A percentile compares a stretch with the other conserved stretches of the same genome.
These are phyloP conservation scores for Calyptommatus sinebrachiatus DNA, from an alignment of 2,113 vertebrate species.

Conservation along the genomic window DNA sequence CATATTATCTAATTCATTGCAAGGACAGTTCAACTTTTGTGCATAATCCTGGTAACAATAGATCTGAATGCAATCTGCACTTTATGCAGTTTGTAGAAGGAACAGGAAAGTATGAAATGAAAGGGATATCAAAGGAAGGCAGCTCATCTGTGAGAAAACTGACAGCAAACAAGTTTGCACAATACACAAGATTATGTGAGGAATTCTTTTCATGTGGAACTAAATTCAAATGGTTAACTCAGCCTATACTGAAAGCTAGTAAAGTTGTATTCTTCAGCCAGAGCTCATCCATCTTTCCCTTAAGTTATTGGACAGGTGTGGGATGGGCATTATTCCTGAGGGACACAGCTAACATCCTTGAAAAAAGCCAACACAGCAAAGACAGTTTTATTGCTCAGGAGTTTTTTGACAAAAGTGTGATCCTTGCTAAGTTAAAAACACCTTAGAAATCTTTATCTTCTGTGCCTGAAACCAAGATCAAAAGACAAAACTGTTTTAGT, in stretches of 20 bases:
- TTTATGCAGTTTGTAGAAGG: not conserved
- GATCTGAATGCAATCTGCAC: not conserved
- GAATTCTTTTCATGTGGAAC: not conserved
- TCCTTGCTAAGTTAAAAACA: not conserved
- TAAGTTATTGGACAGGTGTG: not conserved
- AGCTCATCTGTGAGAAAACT: not conserved
- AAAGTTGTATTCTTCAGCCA: not conserved
- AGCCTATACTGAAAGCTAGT: not conserved
- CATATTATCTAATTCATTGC: too few species aligned
- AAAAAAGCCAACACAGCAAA: not conserved
- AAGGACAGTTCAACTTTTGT: not conserved
- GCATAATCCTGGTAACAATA: not conserved
- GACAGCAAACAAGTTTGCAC: not conserved
- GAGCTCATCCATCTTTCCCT: not conserved
- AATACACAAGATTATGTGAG: not conserved
- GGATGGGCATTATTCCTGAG: not conserved
- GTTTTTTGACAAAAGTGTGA: not conserved
- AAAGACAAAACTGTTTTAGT: not conserved
- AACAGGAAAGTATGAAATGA: not conserved
- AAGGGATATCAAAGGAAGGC: not conserved
- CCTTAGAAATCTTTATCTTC: not conserved
- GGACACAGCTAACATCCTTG: not conserved
- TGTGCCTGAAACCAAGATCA: not conserved
- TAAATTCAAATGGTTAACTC: not conserved
- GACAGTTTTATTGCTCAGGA: not conserved